Base-by-base conservation (phyloP, 2,113 vertebrate species). In the Oceanites oceanicus region DNA sequence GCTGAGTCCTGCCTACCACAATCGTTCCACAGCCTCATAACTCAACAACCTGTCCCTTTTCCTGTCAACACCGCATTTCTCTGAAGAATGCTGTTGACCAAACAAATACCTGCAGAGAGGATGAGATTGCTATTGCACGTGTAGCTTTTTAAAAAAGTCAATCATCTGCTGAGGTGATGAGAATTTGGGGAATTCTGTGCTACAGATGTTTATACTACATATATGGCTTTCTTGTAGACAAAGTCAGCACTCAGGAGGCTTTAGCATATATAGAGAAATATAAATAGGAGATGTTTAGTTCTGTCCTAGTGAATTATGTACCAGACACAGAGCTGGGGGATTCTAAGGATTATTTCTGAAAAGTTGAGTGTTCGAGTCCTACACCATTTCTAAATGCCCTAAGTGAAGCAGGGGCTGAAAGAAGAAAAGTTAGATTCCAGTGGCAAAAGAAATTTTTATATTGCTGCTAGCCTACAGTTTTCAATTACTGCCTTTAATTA, bases 81-180 rank as follows among this genome's bases (percentile, higher is more conserved):
- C 68, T 63, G 13, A 81, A 95, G 56, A 89, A 74, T 70, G 78
- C 30, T 86, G 49, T 85, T 88, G 71, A 85, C 90, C 71, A 66
- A 89, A 87, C 74, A 82, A 90, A 80, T 52, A 86, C 75, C 75
- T 94, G 85, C 83, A 74, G 93, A 94, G 68, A 66, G 42, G 38
- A 83, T 75, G 59, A 88, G 47, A 71, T 67, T 75, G 25, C 42
- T 80, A 47, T 34, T 80, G 59, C 55, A 45, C 42, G 8, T 29
- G 53, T 53, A 72, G 72, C 70, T 92, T 92, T 96, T 84, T 29
- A 0, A 18, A 86, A 59, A 73, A 83, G 44, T 59, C 82, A 59
- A 0, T 92, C 59, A 67, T 86, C 75, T 77, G 49, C n/a, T 84
- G 47, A 92, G 75, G 65, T 81, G 88, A 44, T 84, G 79, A 77